Conservation (phyloP, 1,140 invertebrate species). For the Bombus vancouverensis region DNA sequence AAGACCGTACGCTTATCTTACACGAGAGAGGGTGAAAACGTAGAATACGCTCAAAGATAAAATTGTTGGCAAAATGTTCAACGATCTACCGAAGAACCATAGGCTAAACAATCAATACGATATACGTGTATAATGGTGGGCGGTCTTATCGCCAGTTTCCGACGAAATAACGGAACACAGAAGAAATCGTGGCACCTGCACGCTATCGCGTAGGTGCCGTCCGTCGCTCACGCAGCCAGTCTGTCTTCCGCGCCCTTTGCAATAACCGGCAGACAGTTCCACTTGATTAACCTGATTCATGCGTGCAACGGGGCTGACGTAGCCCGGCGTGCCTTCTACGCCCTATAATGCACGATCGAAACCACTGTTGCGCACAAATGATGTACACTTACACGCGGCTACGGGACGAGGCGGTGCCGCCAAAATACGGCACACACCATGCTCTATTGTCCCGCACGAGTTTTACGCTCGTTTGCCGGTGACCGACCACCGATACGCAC, state of each 20-base stretch:
- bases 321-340: conserved; percentile 53
- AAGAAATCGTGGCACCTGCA: conserved; percentile 69
- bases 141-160: not conserved
- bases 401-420: conserved; percentile 46
- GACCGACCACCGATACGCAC: conserved; percentile 62
- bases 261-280: conserved; percentile 75
- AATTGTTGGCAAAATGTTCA: not conserved
- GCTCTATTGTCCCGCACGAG: conserved; percentile 62
- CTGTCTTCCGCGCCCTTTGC: conserved; percentile 62
- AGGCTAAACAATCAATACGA: not conserved
- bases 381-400: conserved; percentile 55
- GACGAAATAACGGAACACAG: conserved; percentile 12
- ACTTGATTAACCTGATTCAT: conserved; percentile 80
- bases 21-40: not conserved
- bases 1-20: not conserved
- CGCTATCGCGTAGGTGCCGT: conserved; percentile 63
- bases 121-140: not conserved
- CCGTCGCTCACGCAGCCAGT: conserved; percentile 59
- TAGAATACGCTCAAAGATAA: not conserved
- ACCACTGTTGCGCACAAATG: conserved; percentile 62
- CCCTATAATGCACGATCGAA: conserved; percentile 55
- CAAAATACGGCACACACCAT: conserved; percentile 54
- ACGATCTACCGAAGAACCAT: not conserved
- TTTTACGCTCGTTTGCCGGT: conserved; percentile 71
- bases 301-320: conserved; percentile 71